Conservation (phyloP, 2,797 vertebrate species). For the Gymnocypris eckloni region DNA sequence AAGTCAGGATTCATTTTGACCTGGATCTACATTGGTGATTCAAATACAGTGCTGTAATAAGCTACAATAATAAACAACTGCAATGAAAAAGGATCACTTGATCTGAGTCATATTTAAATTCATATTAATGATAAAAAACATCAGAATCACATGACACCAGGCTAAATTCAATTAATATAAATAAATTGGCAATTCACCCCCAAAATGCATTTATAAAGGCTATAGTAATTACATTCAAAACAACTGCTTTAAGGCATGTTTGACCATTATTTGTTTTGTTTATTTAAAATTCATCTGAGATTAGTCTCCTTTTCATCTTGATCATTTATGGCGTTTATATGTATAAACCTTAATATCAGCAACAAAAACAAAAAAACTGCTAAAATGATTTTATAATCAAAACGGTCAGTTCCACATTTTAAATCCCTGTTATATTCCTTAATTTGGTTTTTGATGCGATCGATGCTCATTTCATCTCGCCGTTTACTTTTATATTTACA, state of each 20-base stretch:
- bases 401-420: not conserved
- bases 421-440: not conserved
- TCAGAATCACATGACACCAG: not conserved
- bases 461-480: not conserved
- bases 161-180: not conserved
- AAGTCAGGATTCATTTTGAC: too few relatives aligned
- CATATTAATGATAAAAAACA: not conserved
- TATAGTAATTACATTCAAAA: too few relatives aligned
- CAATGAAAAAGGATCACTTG: slow-evolving; percentile 75
- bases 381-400: not conserved
- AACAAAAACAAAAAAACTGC: too few relatives aligned
- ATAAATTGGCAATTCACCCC: not conserved
- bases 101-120: not conserved
- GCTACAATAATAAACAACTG: slow-evolving; percentile 69
- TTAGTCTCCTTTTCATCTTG: not conserved
- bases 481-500: not conserved
- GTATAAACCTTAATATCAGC: too few relatives aligned
- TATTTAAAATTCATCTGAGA: not conserved
- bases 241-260: too few relatives aligned
- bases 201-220: not conserved
- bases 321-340: not conserved
- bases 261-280: not conserved
- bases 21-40: too few relatives aligned
- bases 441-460: not conserved
- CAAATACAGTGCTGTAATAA: too few relatives aligned